Base-by-base conservation (phyloP, 2,113 vertebrate species). In the Camelus dromedarius region DNA sequence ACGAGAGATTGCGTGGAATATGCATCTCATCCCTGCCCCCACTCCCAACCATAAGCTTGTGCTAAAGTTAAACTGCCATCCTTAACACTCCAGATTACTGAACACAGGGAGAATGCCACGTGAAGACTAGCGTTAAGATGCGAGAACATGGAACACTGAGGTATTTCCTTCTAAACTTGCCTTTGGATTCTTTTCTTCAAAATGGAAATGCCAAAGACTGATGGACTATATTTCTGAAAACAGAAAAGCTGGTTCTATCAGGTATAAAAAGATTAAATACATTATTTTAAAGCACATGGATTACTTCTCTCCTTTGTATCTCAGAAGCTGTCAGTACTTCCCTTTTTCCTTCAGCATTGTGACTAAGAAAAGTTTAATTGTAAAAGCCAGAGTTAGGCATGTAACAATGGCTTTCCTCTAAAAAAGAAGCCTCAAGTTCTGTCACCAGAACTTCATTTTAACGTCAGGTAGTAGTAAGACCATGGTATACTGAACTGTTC, bases 181-280 rank as follows among this genome's bases (percentile, higher is more conserved):
- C 48, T 86, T 22, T 64, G 46, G 8, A 80, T 54, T 79, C 58
- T 76, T 60, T 73, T 58, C 64, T 70, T 88, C 15, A 89, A 89
- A 94, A 82, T 80, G 54, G 80, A 83, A 92, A 80, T 12, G 88
- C 69, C 32, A 42, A 89, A 42, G 22, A 79, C 15, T 88, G 13
- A 77, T 18, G 35, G 60, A 69, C 14, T 72, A 50, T 58, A 77
- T 16, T 69, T 48, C 42, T 30, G 38, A 94, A 94, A 69, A 24
- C 8, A 77, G 64, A 73, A 84, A 77, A 95, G 3, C 5, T 75
- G 28, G 19, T 79, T 75, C 28, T 42, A 38, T 38, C 24, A 24
- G 15, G 19, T 93, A 54, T 48, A 67, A 89, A 86, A 95, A 81
- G 72, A 86, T 22, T 64, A 91, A 75, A 54, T n/a, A 64, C 16